A percentile compares a stretch with the other conserved stretches of the same genome.
Evolutionary conservation across 2,888 invertebrate genomes (phyloP).

Genomic region (Microctonus brassicae): DNA sequence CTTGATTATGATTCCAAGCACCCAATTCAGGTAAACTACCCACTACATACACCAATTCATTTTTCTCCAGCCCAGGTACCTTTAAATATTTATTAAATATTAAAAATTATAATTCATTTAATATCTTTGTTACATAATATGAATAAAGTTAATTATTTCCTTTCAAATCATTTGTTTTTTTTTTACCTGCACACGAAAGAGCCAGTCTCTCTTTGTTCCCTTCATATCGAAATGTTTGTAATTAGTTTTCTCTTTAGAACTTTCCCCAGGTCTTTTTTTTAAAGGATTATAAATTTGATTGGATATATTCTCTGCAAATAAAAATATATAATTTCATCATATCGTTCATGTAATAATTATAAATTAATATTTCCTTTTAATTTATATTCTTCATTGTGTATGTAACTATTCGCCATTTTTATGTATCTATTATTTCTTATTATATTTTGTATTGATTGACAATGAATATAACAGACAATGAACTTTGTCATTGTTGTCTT

Average conservation of each 20-base stretch:
- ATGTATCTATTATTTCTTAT: no score
- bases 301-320: slow-evolving; percentile 55
- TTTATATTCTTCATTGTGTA: not conserved
- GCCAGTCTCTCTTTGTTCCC: slow-evolving; percentile 65
- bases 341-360: not conserved
- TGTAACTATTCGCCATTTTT: not conserved
- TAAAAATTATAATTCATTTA: slow-evolving; percentile 30
- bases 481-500: not conserved
- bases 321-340: not conserved
- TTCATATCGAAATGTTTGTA: slow-evolving; percentile 57
- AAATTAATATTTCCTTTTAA: not conserved
- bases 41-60: slow-evolving; percentile 65
- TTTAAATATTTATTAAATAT: no score
- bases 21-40: slow-evolving; percentile 67
- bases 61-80: slow-evolving; percentile 64
- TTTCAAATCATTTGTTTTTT: not conserved
- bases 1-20: slow-evolving; percentile 68
- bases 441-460: not conserved
- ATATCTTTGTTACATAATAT: not conserved
- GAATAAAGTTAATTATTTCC: no score
- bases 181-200: slow-evolving; percentile 66
- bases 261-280: slow-evolving; percentile 45
- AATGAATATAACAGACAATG: not conserved
- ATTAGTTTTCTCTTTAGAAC: slow-evolving; percentile 45
- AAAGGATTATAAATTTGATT: slow-evolving; percentile 45